Base-by-base conservation (phyloP, 2,888 invertebrate species). In the Sericinus montela region DNA sequence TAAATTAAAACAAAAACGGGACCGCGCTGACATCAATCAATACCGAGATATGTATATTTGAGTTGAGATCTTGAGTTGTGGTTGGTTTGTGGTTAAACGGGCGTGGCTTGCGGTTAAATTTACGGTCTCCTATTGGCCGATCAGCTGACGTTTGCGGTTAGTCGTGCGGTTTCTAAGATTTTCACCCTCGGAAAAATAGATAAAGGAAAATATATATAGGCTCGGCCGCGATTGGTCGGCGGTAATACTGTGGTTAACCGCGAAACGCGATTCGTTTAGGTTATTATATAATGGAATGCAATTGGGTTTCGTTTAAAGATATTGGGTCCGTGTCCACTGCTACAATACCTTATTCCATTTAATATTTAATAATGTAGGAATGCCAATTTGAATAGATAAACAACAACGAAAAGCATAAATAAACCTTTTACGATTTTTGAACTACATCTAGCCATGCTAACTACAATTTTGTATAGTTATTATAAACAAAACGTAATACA, bases 61-160 rank as follows among this genome's bases (percentile, higher is more conserved):
- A n/a, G n/a, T n/a, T n/a, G n/a, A n/a, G n/a, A n/a, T 89, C 82
- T 19, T 19, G 87, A 80, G 72, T 83, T 87, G 89, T 87, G 89
- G 89, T 89, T 89, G 89, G 89, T 89, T 92, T 92, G 92, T 84
- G 92, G 92, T 92, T 90, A 88, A 72, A 68, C 72, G 87, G 91
- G 91, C 91, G 91, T 89, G 90, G 90, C 79, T 84, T 91, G 91
- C 67, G 91, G 91, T 91, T 82, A 85, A 78, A 89, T 86, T 86
- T 87, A 85, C 83, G 81, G 81, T 72, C 77, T 78, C 68, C 81
- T 69, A 92, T 92, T 92, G 91, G 92, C 75, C 81, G 82, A 86
- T 84, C 73, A 85, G 80, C 82, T 88, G 84, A 86, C 87, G 85
- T 87, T 88, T 89, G 89, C 69, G 89, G 89, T 89, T 88, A 86